A percentile compares a stretch with the other conserved stretches of the same genome.
Conservation (phyloP, 2,797 vertebrate species). For the Smutsia temminckii region DNA sequence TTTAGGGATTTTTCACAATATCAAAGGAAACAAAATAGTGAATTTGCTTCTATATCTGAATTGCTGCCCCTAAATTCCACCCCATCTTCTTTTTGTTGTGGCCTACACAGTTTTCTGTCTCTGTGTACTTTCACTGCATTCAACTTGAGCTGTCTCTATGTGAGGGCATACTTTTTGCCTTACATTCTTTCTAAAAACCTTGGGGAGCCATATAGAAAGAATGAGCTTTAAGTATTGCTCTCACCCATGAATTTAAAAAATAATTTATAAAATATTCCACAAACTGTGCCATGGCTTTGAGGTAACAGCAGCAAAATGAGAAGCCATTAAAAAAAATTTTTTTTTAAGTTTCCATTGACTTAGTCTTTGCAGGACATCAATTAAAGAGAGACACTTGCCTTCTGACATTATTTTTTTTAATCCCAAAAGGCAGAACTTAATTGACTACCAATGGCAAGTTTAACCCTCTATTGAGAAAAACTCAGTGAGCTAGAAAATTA, state of each 20-base stretch:
- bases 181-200: neutral
- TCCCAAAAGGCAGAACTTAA: conserved; percentile 32
- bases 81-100: neutral
- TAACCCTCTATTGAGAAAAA: conserved; percentile 41
- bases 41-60: neutral
- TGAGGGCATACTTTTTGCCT: neutral
- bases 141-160: neutral
- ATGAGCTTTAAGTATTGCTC: neutral
- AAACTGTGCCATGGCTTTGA: neutral
- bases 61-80: neutral
- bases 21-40: neutral
- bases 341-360: neutral
- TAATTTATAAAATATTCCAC: neutral
- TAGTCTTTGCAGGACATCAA: conserved; percentile 34
- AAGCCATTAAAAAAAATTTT: neutral
- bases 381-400: neutral
- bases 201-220: neutral
- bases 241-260: neutral
- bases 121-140: neutral
- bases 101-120: neutral
- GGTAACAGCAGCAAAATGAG: conserved; percentile 34
- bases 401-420: neutral
- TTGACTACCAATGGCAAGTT: neutral
- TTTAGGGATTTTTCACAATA: neutral
- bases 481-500: conserved; percentile 67